Conservation (phyloP, 2,888 invertebrate genomes). For the Pyrochroa serraticornis region DNA sequence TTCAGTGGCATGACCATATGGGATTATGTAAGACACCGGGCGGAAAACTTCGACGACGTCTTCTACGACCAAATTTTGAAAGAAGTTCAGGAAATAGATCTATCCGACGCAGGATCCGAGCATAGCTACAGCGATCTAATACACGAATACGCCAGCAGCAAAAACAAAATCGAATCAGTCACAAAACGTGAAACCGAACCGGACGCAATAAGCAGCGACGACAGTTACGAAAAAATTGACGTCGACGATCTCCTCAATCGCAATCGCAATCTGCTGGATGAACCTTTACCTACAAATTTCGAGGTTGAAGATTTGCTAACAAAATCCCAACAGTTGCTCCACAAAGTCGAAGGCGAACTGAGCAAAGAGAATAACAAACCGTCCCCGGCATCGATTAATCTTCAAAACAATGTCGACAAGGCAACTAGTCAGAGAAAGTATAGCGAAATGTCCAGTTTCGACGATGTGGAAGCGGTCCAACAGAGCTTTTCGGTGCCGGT, state of each 20-base stretch:
- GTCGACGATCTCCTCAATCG: conserved; percentile 21
- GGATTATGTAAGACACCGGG: conserved; percentile 53
- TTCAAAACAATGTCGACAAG: conserved; percentile 10
- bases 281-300: conserved; percentile 27
- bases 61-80: conserved; percentile 32
- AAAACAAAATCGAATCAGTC: conserved; percentile 26
- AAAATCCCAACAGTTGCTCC: conserved; percentile 33
- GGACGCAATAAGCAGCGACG: conserved; percentile 30
- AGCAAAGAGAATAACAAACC: too few relatives aligned
- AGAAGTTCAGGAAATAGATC: conserved; percentile 36
- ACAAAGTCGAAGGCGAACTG: conserved; percentile 3
- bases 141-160: conserved; percentile 49
- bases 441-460: conserved; percentile 42
- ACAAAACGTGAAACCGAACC: conserved; percentile 11
- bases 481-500: conserved; percentile 59
- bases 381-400: too few relatives aligned
- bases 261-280: conserved; percentile 34
- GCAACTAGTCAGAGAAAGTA: conserved; percentile 31
- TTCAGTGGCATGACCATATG: conserved; percentile 56
- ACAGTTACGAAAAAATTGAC: conserved; percentile 40
- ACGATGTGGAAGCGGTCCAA: conserved; percentile 37
- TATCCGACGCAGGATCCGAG: conserved; percentile 52
- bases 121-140: conserved; percentile 56
- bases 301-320: conserved; percentile 25
- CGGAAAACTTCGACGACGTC: conserved; percentile 15